Evolutionary conservation across 2,888 invertebrate genomes (phyloP), one percentile per base, ranked within the genome.

Genomic region (Selenia dentaria): DNA sequence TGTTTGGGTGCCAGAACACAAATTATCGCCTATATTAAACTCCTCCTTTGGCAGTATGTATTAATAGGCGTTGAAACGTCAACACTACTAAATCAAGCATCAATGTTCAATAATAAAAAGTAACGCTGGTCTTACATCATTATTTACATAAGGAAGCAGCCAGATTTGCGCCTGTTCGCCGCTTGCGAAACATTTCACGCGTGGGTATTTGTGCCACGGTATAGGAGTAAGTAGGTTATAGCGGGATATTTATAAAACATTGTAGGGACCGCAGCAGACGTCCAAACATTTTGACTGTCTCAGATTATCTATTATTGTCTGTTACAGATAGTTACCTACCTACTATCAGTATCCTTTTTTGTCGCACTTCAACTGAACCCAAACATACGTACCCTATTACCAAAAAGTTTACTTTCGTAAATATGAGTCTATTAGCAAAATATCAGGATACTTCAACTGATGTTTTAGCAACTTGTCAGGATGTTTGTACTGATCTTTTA

Each of bases 101-200:
- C 59, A 52, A 58, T 48, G 46, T 50, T 54, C 42, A 51, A 61
- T 59, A 57, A 56, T 59, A 59, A 58, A 59, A 57, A 49, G 46
- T 44, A 31, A 43, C 49, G 50, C 35, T 42, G 20, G 48, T 64
- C 58, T 83, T 82, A 75, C 83, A 75, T 83, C 80, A 83, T 75
- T 82, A 78, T 83, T 81, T 83, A 83, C 79, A 74, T 70, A 77
- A 79, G 79, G 79, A 79, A 80, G 72, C 73, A 66, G 73, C 64
- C 68, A 64, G 60, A 61, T 64, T 57, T 66, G 24, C 11, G 63
- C 62, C 67, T 25, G 48, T 34, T 43, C 47, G 46, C 67, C 69
- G 68, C 70, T 82, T 80, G 72, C 76, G 74, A 78, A 81, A 83
- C 70, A 65, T 71, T 68, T 70, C 62, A 70, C 70, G 58, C 69